Evolutionary conservation across 92 coral and sea anemone genomes (phyloP).

Genomic region (Umimayanthus chanpuru): DNA sequence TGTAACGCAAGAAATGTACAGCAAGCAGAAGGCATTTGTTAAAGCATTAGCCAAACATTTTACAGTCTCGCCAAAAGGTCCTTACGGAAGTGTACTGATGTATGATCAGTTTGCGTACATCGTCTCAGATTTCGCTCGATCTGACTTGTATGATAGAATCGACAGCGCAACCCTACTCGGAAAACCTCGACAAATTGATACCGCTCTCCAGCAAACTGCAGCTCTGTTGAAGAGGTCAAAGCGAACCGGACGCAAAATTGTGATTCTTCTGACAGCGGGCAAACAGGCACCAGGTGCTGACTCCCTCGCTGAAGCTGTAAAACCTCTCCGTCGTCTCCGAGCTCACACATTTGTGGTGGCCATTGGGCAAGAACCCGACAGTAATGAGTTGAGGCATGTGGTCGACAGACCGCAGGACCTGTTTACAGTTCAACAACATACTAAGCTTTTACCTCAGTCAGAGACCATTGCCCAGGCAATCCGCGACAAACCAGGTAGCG

Average conservation of each 20-base stretch:
- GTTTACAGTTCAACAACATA: slow-evolving; percentile 50
- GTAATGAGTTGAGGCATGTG: slow-evolving; percentile 54
- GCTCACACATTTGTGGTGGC: slow-evolving; percentile 64
- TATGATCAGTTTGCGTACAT: slow-evolving; percentile 70
- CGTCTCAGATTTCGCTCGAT: slow-evolving; percentile 53
- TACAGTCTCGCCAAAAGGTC: slow-evolving; percentile 72
- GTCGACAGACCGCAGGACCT: slow-evolving; percentile 62
- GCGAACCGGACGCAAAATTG: slow-evolving; percentile 55
- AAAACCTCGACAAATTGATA: slow-evolving; percentile 69
- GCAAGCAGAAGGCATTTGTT: slow-evolving; percentile 71
- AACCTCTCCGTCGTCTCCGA: slow-evolving; percentile 69
- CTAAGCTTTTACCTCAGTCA: slow-evolving; percentile 45
- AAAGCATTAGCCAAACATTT: slow-evolving; percentile 59
- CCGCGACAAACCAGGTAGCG: slow-evolving; percentile 65
- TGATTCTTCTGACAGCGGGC: slow-evolving; percentile 69
- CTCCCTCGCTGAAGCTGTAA: slow-evolving; percentile 58
- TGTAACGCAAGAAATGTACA: slow-evolving; percentile 65
- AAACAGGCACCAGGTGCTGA: slow-evolving; percentile 62
- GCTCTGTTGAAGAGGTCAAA: slow-evolving; percentile 57
- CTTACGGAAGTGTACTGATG: slow-evolving; percentile 77
- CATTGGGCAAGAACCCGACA: slow-evolving; percentile 64
- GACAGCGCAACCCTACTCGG: slow-evolving; percentile 63
- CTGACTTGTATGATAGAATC: slow-evolving; percentile 57
- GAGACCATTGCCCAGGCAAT: slow-evolving; percentile 53
- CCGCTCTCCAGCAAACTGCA: slow-evolving; percentile 64